These are phyloP conservation scores for Melinopterus prodromus DNA, from an alignment of 2,888 invertebrate genomes.

Conservation along the genomic window DNA sequence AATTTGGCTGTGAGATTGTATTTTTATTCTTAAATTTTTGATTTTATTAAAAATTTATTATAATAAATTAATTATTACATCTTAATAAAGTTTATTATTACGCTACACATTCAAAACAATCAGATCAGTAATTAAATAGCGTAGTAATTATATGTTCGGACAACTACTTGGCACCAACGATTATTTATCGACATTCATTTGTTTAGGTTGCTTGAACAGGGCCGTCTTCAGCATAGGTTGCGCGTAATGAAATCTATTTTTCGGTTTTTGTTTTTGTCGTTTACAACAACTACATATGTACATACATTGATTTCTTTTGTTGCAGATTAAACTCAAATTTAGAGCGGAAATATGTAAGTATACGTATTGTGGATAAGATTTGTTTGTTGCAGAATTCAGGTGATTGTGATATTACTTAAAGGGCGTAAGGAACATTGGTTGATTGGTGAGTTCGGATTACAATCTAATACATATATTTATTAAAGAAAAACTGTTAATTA, in stretches of 20 bases:
- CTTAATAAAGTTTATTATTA: not conserved
- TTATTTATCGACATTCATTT: not conserved
- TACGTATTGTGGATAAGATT: not conserved
- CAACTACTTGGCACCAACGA: not conserved
- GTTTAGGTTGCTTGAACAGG: constrained; percentile 9
- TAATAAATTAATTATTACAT: not conserved
- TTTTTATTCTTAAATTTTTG: no score
- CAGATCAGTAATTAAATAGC: not conserved
- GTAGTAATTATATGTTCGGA: not conserved
- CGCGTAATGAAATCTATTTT: not conserved
- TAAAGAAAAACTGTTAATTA: not conserved
- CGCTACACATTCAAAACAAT: not conserved
- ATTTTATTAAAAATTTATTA: not conserved
- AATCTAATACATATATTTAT: not conserved
- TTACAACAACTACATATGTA: not conserved
- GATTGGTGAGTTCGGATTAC: not conserved
- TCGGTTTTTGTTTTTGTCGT: not conserved
- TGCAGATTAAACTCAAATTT: not conserved
- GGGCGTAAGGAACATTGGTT: not conserved
- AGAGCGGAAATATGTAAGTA: not conserved
- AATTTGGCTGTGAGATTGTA: not conserved
- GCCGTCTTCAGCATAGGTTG: constrained; percentile 18
- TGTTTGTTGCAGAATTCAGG: not conserved
- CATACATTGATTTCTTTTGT: not conserved
- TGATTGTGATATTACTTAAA: not conserved